These are phyloP conservation scores for Myrmophylax atrothorax DNA, from an alignment of 2,113 vertebrate genomes.

Conservation along the genomic window DNA sequence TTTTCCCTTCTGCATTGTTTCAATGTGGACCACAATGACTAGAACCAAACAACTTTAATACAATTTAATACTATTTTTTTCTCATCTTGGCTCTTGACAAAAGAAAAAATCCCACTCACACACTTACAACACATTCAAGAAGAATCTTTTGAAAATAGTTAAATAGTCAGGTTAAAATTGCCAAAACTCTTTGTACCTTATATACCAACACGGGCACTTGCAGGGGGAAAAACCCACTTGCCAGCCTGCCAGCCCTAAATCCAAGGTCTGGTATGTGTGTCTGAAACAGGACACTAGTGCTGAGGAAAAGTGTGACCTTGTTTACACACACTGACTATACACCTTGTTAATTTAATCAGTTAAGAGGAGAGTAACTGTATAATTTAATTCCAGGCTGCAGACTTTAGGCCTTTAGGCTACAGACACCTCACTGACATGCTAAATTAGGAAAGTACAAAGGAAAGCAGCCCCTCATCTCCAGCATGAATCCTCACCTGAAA, in stretches of 20 bases:
- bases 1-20: neutral
- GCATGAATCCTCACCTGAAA: neutral
- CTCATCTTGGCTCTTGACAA: neutral
- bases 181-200: neutral
- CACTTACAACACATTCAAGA: neutral
- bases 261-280: neutral
- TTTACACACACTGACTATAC: neutral
- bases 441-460: neutral
- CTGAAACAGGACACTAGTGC: accelerated
- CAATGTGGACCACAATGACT: neutral
- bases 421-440: neutral
- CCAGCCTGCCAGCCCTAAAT: neutral
- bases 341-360: neutral
- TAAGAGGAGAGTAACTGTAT: neutral
- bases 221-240: neutral
- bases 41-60: neutral
- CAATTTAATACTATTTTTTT: neutral
- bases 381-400: neutral
- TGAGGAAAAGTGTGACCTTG: neutral
- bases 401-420: neutral
- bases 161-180: neutral
- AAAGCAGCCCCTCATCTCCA: neutral
- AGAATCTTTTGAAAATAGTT: neutral
- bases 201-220: neutral
- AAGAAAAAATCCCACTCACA: neutral